Evolutionary conservation across 1,140 invertebrate species (phyloP).

Genomic region (Pseudomyrmex cubaensis): DNA sequence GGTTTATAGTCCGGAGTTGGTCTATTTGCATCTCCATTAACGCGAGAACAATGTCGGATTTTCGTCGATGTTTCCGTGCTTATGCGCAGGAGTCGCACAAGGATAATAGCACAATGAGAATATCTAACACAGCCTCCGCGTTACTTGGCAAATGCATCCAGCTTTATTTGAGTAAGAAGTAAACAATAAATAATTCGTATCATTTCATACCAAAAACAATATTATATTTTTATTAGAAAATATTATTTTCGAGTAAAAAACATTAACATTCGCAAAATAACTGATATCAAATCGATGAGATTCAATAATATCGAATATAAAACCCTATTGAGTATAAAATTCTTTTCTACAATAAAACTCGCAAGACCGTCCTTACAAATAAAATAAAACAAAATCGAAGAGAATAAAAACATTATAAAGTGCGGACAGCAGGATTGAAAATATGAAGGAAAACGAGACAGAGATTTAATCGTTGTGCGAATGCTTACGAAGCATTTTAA

Average conservation of each 20-base stretch:
- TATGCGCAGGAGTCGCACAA: constrained; percentile 34
- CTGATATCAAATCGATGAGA: too few relatives aligned
- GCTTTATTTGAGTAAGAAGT: constrained; percentile 4
- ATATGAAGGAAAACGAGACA: background rate
- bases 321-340: too few relatives aligned
- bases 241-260: background rate
- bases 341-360: too few relatives aligned
- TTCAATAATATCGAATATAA: background rate
- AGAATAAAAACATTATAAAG: too few relatives aligned
- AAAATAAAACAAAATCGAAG: too few relatives aligned
- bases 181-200: constrained; percentile 25
- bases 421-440: background rate
- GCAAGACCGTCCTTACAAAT: too few relatives aligned
- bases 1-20: constrained; percentile 63
- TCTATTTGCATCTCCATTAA: constrained; percentile 54
- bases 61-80: constrained; percentile 58
- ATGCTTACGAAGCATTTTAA: background rate
- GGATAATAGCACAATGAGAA: constrained; percentile 36
- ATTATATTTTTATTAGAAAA: constrained; percentile 7
- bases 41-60: constrained; percentile 60
- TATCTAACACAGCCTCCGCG: constrained; percentile 27
- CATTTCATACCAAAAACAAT: background rate
- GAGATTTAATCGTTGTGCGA: background rate
- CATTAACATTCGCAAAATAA: background rate
- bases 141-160: constrained; percentile 11